Percentiles rank a stretch among this genome's conserved stretches.
These are phyloP conservation scores for Sipunculus nudus DNA, from an alignment of 2,888 invertebrate species.

Conservation along the genomic window DNA sequence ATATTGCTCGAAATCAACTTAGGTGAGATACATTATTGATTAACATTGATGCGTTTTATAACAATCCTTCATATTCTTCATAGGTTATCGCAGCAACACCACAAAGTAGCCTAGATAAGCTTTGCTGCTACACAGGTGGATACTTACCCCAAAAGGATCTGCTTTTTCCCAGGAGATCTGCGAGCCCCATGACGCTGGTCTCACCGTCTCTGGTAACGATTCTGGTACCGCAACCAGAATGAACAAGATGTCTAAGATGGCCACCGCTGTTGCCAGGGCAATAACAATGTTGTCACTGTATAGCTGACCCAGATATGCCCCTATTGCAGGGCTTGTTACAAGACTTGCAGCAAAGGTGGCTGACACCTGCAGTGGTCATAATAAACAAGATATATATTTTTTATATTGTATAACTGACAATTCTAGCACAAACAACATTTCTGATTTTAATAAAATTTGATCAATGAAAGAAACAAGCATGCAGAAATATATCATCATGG, in stretches of 20 bases:
- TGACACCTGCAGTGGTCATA: constrained; percentile 72
- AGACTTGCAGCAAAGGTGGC: constrained; percentile 99
- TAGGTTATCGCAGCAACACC: too few species aligned
- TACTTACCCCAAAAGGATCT: constrained; percentile 89
- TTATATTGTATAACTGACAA: too few species aligned
- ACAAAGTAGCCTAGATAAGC: too few species aligned
- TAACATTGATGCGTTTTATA: too few species aligned
- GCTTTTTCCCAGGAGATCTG: constrained; percentile 87
- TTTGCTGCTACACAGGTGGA: too few species aligned
- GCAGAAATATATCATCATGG: too few species aligned
- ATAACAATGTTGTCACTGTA: constrained; percentile 89
- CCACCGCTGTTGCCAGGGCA: constrained; percentile 91
- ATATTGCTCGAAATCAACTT: too few species aligned
- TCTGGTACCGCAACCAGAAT: constrained; percentile 98
- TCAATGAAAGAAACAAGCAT: too few species aligned
- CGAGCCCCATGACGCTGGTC: constrained; percentile 70
- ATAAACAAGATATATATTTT: constrained; percentile 7
- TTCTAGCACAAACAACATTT: too few species aligned
- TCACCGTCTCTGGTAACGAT: constrained; percentile 92
- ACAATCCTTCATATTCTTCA: too few species aligned
- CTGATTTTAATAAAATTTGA: too few species aligned
- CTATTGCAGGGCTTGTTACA: constrained; percentile 97
- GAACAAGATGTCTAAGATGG: constrained; percentile 96
- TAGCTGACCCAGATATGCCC: constrained; percentile 74
- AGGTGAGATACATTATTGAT: too few species aligned